Conservation (phyloP, 2,888 invertebrate species). For the Tenthredo distinguenda region DNA sequence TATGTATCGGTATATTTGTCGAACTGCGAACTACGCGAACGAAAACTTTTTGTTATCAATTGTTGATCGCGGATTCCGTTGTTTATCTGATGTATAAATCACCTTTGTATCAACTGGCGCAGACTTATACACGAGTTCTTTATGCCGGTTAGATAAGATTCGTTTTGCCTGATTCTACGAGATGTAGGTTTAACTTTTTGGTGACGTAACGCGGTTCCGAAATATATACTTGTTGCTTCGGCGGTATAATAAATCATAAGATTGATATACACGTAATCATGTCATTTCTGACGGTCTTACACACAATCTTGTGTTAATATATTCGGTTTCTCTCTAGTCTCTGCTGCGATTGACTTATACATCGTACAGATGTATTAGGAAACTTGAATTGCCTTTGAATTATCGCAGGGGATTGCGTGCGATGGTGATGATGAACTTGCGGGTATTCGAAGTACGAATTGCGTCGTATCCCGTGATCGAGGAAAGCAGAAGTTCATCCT, state of each 20-base stretch:
- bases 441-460: not conserved
- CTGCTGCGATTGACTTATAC: not conserved
- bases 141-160: conserved; percentile 5
- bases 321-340: not conserved
- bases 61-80: too few species aligned
- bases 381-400: not conserved
- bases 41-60: not conserved
- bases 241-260: not conserved
- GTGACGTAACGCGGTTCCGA: not conserved
- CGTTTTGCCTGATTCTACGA: conserved; percentile 3
- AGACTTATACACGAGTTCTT: not conserved
- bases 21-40: not conserved
- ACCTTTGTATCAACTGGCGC: not conserved
- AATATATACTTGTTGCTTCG: not conserved
- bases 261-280: not conserved
- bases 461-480: not conserved
- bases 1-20: not conserved
- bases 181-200: not conserved
- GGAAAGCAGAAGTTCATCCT: not conserved
- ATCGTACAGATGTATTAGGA: not conserved
- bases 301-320: not conserved
- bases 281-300: not conserved
- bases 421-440: not conserved
- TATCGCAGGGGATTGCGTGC: not conserved
- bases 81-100: not conserved